Base-by-base conservation (phyloP, 2,797 vertebrate genomes). In the Peromyscus melanophrys region DNA sequence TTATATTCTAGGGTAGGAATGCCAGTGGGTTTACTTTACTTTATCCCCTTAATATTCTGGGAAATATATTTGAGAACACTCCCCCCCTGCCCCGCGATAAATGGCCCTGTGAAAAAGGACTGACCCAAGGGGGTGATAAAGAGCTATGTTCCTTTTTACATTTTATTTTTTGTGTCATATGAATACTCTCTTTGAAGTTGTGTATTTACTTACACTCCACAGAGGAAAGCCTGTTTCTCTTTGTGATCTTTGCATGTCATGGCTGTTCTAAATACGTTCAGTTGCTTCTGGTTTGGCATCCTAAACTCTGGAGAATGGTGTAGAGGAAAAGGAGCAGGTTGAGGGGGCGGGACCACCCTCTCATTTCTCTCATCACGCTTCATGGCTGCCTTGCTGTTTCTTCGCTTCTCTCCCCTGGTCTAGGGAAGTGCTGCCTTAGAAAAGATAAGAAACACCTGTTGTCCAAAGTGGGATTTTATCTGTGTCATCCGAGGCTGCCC, bases 101-200 rank as follows among this genome's bases (percentile, higher is more conserved):
- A 4, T 57, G 40, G n/a, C 29, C 10, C 43, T 49, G 21, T 77
- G 25, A 27, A 6, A 92, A 90, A 73, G 31, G 52, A 73, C 34
- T 43, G 43, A 25, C 14, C 34, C 16, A 76, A 1, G 6, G 16
- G 29, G 16, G 59, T 85, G n/a, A 76, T 40, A 27, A 77, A 34
- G 6, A 6, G 10, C 25, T 4, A 19, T 37, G n/a, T 59, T 75
- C 16, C 49, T 59, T 77, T 90, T 55, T 59, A 52, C 2, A 19
- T 86, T 94, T 92, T 16, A 59, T 52, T 27, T 87, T 29, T 63
- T 88, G 34, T 46, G 19, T 76, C 63, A n/a, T 16, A 37, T 52
- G 40, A 88, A 55, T 83, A 34, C 52, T 85, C 37, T 43, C 71
- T 55, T 61, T 93, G 52, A 96, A 93, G 55, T 29, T 5, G 83